These are phyloP conservation scores for Melanotaenia maccullochi DNA, from an alignment of 2,797 vertebrate genomes.

Conservation along the genomic window DNA sequence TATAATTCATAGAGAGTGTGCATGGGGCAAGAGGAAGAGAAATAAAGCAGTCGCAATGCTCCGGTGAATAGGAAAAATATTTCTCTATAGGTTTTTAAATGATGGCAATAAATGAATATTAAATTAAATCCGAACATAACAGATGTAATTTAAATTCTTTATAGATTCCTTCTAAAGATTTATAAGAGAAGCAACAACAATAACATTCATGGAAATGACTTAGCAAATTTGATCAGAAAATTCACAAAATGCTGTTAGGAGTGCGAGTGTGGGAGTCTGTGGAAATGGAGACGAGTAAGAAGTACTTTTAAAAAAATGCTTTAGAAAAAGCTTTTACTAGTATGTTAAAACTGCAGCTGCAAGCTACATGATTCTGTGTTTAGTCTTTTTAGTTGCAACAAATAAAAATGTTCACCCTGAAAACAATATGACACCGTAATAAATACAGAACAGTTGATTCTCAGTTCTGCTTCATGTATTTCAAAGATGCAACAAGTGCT, in stretches of 20 bases:
- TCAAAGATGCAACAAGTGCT: no score
- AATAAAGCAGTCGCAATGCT: neutral
- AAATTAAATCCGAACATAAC: no score
- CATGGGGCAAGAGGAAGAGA: neutral
- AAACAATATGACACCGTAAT: no score
- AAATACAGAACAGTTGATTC: no score
- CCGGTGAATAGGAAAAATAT: neutral
- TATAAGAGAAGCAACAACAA: neutral
- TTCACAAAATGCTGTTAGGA: neutral
- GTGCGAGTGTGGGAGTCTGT: neutral
- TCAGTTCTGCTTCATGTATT: no score
- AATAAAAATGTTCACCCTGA: no score
- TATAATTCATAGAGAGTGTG: slow-evolving; percentile 4
- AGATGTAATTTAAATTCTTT: neutral
- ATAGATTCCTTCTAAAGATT: neutral
- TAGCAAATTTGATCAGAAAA: neutral
- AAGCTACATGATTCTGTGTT: neutral
- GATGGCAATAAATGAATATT: neutral
- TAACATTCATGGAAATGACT: neutral
- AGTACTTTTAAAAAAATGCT: neutral
- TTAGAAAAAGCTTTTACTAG: no score
- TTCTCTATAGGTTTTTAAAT: neutral
- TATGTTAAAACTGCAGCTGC: neutral
- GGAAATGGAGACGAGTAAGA: neutral
- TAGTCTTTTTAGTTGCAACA: neutral